Evolutionary conservation across 2,888 invertebrate species (phyloP).

Genomic region (Drosophila dives): DNA sequence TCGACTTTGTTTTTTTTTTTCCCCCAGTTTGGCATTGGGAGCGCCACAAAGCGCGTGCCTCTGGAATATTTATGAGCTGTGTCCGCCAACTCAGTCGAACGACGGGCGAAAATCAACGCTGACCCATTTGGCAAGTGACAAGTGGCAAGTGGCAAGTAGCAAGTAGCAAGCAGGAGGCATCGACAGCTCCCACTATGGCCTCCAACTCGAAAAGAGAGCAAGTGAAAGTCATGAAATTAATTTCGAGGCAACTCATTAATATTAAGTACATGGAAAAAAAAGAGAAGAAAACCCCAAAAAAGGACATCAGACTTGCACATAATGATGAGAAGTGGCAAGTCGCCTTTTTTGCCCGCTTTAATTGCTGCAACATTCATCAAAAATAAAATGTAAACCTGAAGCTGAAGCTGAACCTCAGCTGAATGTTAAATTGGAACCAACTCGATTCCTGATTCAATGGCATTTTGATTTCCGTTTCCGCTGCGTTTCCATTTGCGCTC

Average conservation of each 20-base stretch:
- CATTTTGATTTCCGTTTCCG: conserved; percentile 72
- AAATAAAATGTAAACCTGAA: neutral
- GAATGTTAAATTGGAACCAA: conserved; percentile 1
- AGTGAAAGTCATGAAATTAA: conserved; percentile 77
- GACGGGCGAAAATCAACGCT: conserved; percentile 74
- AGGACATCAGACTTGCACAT: conserved; percentile 64
- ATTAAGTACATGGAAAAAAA: conserved; percentile 59
- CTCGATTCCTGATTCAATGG: conserved; percentile 59
- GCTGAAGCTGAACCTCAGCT: neutral
- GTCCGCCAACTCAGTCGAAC: conserved; percentile 39
- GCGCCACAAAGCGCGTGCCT: conserved; percentile 65
- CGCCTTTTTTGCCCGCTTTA: conserved; percentile 41
- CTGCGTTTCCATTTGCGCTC: conserved; percentile 39
- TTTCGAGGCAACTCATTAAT: conserved; percentile 76
- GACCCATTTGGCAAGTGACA: conserved; percentile 70
- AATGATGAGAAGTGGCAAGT: conserved; percentile 47
- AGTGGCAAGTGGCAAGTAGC: conserved; percentile 47
- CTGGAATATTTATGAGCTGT: conserved; percentile 75
- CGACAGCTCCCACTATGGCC: conserved; percentile 22
- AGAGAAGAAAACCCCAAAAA: conserved; percentile 59
- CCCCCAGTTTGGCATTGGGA: conserved; percentile 46
- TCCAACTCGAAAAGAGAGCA: conserved; percentile 8
- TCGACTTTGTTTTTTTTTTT: conserved; percentile 44
- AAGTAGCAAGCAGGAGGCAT: conserved; percentile 19
- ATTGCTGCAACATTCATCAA: conserved; percentile 55